Conservation (phyloP, 1,140 invertebrate genomes). For the Vollenhovia emeryi region DNA sequence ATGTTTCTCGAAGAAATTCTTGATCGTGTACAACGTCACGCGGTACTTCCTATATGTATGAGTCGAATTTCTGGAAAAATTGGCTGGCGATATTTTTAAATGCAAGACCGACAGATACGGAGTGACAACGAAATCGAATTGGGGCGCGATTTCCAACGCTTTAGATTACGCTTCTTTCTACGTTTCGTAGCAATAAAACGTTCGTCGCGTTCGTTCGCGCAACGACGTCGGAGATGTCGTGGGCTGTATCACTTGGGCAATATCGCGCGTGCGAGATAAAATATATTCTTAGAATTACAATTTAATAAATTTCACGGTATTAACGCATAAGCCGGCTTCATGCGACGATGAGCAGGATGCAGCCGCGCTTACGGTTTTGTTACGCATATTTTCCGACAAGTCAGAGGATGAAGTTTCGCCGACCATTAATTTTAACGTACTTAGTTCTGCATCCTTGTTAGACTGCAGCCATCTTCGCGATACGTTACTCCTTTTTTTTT, state of each 20-base stretch:
- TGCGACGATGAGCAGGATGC: constrained; percentile 23
- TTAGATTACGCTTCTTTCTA: neutral
- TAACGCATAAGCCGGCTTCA: constrained; percentile 27
- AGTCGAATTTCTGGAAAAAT: constrained; percentile 12
- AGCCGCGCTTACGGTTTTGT: constrained; percentile 51
- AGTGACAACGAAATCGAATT: constrained; percentile 30
- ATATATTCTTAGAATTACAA: constrained; percentile 31
- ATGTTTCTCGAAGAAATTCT: constrained; percentile 10
- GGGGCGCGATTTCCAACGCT: neutral
- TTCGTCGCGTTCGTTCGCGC: neutral
- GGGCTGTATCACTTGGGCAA: constrained; percentile 1
- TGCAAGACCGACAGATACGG: neutral
- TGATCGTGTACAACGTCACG: neutral
- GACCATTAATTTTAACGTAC: constrained; percentile 71
- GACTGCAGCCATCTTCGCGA: constrained; percentile 64
- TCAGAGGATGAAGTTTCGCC: constrained; percentile 60
- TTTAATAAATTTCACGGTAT: constrained; percentile 55
- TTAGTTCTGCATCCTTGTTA: constrained; percentile 64
- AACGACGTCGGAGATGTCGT: neutral
- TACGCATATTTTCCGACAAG: constrained; percentile 58
- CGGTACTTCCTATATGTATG: neutral
- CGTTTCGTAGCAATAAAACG: neutral
- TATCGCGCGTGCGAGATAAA: neutral
- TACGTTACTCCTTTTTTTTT: constrained; percentile 63
- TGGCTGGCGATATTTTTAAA: constrained; percentile 30